Evolutionary conservation across 2,113 vertebrate genomes (phyloP), one percentile per base, ranked within the genome.

Genomic region (Nothoprocta pentlandii): DNA sequence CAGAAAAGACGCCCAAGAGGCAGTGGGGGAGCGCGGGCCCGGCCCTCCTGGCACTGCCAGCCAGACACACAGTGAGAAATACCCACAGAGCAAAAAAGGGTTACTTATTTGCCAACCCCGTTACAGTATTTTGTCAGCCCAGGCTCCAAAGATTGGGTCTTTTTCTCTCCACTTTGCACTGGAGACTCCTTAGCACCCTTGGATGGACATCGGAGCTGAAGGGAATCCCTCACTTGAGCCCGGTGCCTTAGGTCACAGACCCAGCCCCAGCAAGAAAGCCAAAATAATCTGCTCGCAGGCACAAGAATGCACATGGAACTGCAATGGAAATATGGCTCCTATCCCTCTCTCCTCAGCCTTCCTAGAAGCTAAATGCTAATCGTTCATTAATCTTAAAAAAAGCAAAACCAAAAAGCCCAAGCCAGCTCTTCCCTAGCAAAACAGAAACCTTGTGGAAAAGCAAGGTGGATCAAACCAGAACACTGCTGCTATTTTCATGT

Each of bases 301-400:
- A 21, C 30, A 53, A 47, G 66, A 89, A 89, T 49, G 41, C 49
- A 69, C 56, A 56, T 4, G 20, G 39, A 47, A 70, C 70, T 85
- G 74, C 49, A 87, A 70, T 54, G 49, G 84, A 91, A 92, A 80
- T 59, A 80, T 2, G 12, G 79, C 51, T 85, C 53, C 54, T 76
- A 58, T 44, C 49, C 34, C 42, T 58, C 36, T 36, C 41, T 85
- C 69, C 51, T 49, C 49, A 71, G 28, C 53, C 53, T 76, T 87
- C 39, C 74, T 82, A 76, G 66, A 91, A 61, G 75, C 68, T 39
- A 76, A 84, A 93, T 62, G 44, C 53, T 81, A 66, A 85, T 76
- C 25, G 84, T 84, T 16, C 41, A 69, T 58, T 90, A 80, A 19
- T 30, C 51, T 62, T 9, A 1, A 47, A 67, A 41, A 69, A 26